Conservation (phyloP, 1,140 invertebrate species). For the Pseudoatta argentina region DNA sequence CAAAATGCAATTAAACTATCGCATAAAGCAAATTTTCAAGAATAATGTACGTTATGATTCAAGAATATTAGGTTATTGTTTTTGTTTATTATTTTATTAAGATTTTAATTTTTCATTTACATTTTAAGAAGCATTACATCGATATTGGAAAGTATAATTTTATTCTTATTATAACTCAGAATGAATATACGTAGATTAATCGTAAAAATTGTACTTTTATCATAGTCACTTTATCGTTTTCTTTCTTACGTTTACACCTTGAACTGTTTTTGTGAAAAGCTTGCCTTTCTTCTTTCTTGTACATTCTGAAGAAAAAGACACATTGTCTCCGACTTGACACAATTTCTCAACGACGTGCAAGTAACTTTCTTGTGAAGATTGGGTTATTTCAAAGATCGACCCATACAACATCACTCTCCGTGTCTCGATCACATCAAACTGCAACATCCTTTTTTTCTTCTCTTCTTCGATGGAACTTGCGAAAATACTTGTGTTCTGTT, state of each 20-base stretch:
- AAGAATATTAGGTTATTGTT: neutral
- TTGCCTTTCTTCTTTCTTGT: neutral
- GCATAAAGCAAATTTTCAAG: neutral
- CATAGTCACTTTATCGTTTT: neutral
- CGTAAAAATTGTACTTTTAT: constrained; percentile 10
- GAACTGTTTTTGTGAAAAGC: constrained; percentile 6
- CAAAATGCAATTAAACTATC: neutral
- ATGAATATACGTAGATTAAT: neutral
- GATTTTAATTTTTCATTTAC: neutral
- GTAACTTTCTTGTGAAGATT: constrained; percentile 10
- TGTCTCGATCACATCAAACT: neutral
- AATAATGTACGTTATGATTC: neutral
- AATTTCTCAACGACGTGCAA: constrained; percentile 11
- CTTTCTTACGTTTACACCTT: neutral
- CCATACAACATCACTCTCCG: neutral
- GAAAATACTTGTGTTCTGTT: constrained; percentile 2
- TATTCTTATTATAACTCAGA: neutral
- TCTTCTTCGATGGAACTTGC: neutral
- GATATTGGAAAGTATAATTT: neutral
- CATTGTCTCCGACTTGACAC: constrained; percentile 15
- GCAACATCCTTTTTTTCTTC: neutral
- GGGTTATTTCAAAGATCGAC: neutral
- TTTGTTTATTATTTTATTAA: neutral
- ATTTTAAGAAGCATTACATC: neutral
- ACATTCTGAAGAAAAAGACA: neutral